phyloP scores from a whole-genome alignment of 2,797 vertebrate species.

The Ispidina lecontei region DNA sequence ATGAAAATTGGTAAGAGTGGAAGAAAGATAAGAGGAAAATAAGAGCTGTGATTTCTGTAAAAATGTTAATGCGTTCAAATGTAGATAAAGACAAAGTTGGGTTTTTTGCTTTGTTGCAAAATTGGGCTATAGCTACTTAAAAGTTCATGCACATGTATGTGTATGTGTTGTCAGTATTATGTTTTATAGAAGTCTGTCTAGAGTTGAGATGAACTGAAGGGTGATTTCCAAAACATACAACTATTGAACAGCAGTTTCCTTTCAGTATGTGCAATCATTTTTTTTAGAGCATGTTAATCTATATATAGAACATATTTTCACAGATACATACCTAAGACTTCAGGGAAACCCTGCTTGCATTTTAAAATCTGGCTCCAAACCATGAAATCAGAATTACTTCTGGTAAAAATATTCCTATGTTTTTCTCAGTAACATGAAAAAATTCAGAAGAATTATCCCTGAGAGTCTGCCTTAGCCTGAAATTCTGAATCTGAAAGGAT shows the following conservation, averaged over 20 bases:
- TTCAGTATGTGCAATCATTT: not conserved
- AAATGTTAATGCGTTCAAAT: not conserved
- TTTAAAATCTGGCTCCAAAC: constrained; percentile 17
- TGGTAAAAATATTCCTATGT: not conserved
- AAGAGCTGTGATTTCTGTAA: not conserved
- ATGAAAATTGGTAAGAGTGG: not conserved
- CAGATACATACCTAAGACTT: constrained; percentile 8
- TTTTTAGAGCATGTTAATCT: constrained; percentile 11
- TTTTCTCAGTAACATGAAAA: not conserved
- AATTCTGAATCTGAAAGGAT: not conserved
- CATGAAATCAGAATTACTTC: not conserved
- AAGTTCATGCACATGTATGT: not conserved
- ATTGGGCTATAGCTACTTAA: not conserved
- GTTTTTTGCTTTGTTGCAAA: not conserved
- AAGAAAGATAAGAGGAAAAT: not conserved
- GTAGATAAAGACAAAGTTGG: not conserved
- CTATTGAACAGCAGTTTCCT: not conserved
- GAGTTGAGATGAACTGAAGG: not conserved
- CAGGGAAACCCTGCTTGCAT: constrained; percentile 11
- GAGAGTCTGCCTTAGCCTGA: not conserved
- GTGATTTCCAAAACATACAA: not conserved
- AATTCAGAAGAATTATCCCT: not conserved
- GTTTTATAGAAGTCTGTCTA: not conserved
- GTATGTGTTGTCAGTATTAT: not conserved
- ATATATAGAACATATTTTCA: not conserved